Evolutionary conservation across 2,888 invertebrate species (phyloP).

Genomic region (Eucera pruinosa): DNA sequence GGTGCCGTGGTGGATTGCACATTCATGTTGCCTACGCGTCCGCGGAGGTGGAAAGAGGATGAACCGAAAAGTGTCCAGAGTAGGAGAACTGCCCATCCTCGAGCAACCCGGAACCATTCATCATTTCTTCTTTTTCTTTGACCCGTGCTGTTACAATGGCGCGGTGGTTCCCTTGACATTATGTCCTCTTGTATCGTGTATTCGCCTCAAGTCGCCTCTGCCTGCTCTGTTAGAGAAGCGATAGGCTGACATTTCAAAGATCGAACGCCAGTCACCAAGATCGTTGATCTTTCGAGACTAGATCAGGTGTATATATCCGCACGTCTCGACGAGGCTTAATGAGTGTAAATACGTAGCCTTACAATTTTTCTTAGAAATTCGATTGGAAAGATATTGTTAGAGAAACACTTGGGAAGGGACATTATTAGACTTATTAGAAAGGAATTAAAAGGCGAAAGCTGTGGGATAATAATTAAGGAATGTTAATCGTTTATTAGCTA

Average conservation of each 20-base stretch:
- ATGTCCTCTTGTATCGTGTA: conserved; percentile 58
- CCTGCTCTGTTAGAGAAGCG: conserved; percentile 60
- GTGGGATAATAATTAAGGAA: too few species aligned
- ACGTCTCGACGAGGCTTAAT: conserved; percentile 9
- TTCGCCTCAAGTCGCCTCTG: conserved; percentile 43
- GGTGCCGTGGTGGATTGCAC: conserved; percentile 16
- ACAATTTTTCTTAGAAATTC: not conserved
- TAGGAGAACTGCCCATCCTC: conserved; percentile 33
- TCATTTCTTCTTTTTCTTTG: conserved; percentile 50
- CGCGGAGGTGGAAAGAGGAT: conserved; percentile 8
- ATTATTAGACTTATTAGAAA: too few species aligned
- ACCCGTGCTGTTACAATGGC: conserved; percentile 38
- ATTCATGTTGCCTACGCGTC: conserved; percentile 18
- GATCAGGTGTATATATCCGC: conserved; percentile 63
- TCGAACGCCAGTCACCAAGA: conserved; percentile 61
- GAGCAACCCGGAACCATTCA: conserved; percentile 57
- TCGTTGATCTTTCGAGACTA: conserved; percentile 57
- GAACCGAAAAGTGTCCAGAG: conserved; percentile 16
- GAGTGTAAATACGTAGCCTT: not conserved
- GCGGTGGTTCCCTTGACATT: conserved; percentile 69
- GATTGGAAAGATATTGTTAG: too few species aligned
- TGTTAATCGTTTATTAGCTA: too few species aligned
- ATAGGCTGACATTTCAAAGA: conserved; percentile 70
- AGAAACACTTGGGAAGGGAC: too few species aligned
- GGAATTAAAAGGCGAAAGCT: too few species aligned